Conservation (phyloP, 1,140 invertebrate species). For the Brachionus koreanus region DNA sequence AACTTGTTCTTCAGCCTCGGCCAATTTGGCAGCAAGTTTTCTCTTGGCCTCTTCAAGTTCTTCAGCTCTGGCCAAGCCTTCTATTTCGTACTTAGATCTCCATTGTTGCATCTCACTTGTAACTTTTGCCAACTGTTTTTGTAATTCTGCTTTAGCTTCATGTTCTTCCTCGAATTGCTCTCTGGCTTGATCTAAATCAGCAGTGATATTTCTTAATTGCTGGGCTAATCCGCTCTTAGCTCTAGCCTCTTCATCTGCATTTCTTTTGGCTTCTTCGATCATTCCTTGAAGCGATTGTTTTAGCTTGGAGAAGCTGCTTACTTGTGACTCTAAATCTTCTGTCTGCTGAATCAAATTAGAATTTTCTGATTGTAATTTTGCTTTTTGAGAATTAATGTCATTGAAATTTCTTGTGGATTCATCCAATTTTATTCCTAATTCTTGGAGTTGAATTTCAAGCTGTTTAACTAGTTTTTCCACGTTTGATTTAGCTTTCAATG, state of each 20-base stretch:
- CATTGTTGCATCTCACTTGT: too few relatives aligned
- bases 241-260: constrained; percentile 54
- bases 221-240: constrained; percentile 45
- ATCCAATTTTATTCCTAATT: constrained; percentile 92
- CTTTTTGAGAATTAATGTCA: constrained; percentile 38
- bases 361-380: constrained; percentile 13
- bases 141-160: too few relatives aligned
- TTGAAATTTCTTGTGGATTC: constrained; percentile 39
- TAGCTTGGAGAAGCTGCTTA: background rate
- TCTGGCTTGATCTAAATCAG: constrained; percentile 92
- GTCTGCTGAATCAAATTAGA: background rate
- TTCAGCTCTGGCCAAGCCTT: too few relatives aligned
- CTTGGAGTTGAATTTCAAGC: too few relatives aligned
- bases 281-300: constrained; percentile 31
- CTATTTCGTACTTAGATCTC: too few relatives aligned
- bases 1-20: too few relatives aligned
- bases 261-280: constrained; percentile 49
- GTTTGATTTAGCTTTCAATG: constrained; percentile 70
- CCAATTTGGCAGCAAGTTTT: too few relatives aligned
- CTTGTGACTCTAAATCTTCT: constrained; percentile 42
- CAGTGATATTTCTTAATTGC: constrained; percentile 76
- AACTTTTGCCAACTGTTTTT: too few relatives aligned
- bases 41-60: too few relatives aligned
- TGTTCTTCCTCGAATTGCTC: too few relatives aligned
- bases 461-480: constrained; percentile 95